Evolutionary conservation across 2,113 vertebrate genomes (phyloP).

Genomic region (Tachycineta bicolor): DNA sequence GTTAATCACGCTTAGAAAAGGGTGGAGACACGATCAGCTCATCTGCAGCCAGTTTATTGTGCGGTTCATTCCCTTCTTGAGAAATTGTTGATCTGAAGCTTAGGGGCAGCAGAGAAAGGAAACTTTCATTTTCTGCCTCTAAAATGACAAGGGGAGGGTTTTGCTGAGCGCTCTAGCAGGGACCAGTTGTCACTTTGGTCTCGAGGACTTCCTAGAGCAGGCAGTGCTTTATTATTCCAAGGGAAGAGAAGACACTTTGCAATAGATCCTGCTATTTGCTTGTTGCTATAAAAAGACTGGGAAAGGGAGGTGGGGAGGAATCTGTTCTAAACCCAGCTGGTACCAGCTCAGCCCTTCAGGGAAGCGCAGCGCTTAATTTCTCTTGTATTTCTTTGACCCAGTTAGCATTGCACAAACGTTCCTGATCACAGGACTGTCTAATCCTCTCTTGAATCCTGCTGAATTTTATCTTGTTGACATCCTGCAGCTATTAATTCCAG

Average conservation of each 20-base stretch:
- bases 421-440: conserved; percentile 45
- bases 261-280: background rate
- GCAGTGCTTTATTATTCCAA: background rate
- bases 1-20: background rate
- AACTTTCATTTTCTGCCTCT: background rate
- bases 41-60: background rate
- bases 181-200: background rate
- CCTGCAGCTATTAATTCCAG: conserved; percentile 3
- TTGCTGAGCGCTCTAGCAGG: accelerated
- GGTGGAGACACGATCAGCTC: background rate
- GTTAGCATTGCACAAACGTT: conserved; percentile 34
- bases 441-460: conserved; percentile 28
- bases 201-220: background rate
- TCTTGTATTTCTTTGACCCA: conserved; percentile 57
- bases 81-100: background rate
- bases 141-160: background rate
- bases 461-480: conserved; percentile 39
- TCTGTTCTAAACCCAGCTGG: conserved; percentile 23
- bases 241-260: background rate
- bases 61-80: background rate
- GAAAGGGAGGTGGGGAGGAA: background rate
- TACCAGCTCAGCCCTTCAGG: conserved; percentile 34
- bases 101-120: background rate
- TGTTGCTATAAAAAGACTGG: conserved; percentile 3
- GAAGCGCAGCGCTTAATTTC: background rate